Conservation (phyloP, 2,797 vertebrate genomes). For the Enteromius viviparus region DNA sequence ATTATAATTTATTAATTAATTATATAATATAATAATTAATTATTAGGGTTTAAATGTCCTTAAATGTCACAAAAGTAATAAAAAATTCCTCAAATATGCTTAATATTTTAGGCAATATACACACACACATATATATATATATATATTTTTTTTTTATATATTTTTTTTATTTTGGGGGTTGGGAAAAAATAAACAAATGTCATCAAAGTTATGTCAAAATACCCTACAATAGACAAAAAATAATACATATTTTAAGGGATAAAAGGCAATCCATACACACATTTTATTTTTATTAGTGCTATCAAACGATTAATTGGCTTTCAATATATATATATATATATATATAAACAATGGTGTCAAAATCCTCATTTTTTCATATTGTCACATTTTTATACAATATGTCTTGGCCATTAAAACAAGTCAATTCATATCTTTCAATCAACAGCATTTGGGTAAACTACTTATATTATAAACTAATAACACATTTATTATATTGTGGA, state of each 20-base stretch:
- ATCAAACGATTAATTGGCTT: too few species aligned
- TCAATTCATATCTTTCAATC: background rate
- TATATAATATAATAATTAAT: too few species aligned
- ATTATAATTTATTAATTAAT: background rate
- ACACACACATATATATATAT: too few species aligned
- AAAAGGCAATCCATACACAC: background rate
- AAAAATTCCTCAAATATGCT: too few species aligned
- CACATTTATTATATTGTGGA: background rate
- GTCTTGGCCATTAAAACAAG: background rate
- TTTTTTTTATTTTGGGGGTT: too few species aligned
- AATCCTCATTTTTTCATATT: background rate
- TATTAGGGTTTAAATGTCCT: background rate
- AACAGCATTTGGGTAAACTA: background rate
- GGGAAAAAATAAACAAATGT: background rate
- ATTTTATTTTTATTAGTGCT: too few species aligned
- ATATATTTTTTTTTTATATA: too few species aligned
- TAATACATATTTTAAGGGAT: background rate
- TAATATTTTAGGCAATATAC: too few species aligned
- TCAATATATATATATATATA: too few species aligned
- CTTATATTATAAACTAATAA: background rate
- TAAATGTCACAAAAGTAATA: background rate
- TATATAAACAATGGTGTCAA: background rate
- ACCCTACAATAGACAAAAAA: background rate
- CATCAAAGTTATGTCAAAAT: background rate
- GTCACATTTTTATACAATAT: background rate